These are phyloP conservation scores for Trididemnum miniatum DNA, from an alignment of 23 tunicate species.

Conservation along the genomic window DNA sequence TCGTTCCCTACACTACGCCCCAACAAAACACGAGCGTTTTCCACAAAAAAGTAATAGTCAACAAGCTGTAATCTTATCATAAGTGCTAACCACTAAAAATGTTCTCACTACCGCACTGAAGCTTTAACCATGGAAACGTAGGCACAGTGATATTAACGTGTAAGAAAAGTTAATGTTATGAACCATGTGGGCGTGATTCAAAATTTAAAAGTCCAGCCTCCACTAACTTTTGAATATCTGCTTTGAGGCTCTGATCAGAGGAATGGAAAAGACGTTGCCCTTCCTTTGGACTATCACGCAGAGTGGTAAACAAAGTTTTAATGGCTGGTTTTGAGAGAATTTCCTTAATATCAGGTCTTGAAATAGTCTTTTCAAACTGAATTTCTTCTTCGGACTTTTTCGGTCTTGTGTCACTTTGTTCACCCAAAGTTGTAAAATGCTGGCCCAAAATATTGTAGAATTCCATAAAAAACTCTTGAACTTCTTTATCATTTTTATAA, in stretches of 20 bases:
- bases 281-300: constrained; percentile 58
- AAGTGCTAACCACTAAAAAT: too few species aligned
- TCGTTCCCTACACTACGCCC: too few species aligned
- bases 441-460: constrained; percentile 70
- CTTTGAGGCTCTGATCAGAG: constrained; percentile 45
- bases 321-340: constrained; percentile 70
- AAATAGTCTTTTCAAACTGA: constrained; percentile 46
- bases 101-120: too few species aligned
- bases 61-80: too few species aligned
- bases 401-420: neutral
- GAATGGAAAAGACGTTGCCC: constrained; percentile 50
- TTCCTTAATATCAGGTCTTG: constrained; percentile 53
- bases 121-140: too few species aligned
- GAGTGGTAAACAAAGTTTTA: constrained; percentile 40
- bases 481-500: constrained; percentile 74
- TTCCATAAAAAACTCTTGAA: constrained; percentile 67
- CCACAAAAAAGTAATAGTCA: too few species aligned
- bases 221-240: constrained; percentile 68
- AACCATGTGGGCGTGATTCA: constrained; percentile 25
- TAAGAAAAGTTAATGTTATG: too few species aligned
- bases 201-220: constrained; percentile 47
- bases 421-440: constrained; percentile 68
- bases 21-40: too few species aligned
- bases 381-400: constrained; percentile 50
- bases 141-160: too few species aligned